Evolutionary conservation across 2,797 vertebrate species (phyloP).

Genomic region (Poeciliopsis infans): DNA sequence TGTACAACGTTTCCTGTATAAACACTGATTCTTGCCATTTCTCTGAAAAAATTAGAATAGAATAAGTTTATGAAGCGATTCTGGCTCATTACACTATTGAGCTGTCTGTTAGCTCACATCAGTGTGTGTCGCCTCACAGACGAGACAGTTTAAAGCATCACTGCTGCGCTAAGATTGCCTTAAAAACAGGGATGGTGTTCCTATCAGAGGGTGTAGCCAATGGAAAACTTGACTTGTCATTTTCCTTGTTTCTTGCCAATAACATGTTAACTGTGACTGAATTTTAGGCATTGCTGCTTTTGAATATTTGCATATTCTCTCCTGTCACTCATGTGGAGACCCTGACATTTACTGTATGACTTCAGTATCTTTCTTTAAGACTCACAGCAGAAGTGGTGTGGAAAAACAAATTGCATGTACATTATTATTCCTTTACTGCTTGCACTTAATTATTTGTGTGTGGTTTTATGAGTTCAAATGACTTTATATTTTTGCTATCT

Average conservation of each 20-base stretch:
- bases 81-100: not conserved
- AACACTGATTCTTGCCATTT: not conserved
- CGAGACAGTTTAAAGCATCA: too few relatives aligned
- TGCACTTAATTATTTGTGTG: not conserved
- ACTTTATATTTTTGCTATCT: constrained; percentile 42
- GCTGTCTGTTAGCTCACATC: not conserved
- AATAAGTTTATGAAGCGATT: not conserved
- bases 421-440: not conserved
- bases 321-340: not conserved
- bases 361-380: not conserved
- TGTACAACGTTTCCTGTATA: not conserved
- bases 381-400: not conserved
- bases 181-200: not conserved
- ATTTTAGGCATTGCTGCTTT: not conserved
- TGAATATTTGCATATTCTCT: not conserved
- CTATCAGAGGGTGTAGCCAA: not conserved
- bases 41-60: not conserved
- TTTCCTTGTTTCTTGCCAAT: not conserved
- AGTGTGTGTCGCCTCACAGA: not conserved
- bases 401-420: constrained; percentile 7
- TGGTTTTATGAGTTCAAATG: constrained; percentile 18
- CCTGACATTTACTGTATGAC: not conserved
- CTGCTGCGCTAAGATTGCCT: not conserved
- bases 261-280: not conserved
- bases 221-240: not conserved